phyloP scores from a whole-genome alignment of 1,140 invertebrate genomes.

The Hylaeus volcanicus region DNA sequence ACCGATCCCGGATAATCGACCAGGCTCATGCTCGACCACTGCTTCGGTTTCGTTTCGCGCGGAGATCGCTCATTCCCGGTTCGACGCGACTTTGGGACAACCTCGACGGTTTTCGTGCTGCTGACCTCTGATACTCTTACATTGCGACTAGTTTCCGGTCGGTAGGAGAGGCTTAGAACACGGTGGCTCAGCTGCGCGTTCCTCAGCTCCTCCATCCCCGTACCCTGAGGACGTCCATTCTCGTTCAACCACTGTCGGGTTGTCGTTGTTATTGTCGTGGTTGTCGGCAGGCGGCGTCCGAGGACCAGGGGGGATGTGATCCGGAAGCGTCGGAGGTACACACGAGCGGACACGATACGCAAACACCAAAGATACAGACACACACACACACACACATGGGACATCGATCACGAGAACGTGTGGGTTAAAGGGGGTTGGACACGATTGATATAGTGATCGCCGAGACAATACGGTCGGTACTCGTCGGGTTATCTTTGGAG shows the following conservation, averaged over 20 bases:
- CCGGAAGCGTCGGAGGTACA: slow-evolving; percentile 45
- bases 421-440: not conserved
- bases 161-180: slow-evolving; percentile 70
- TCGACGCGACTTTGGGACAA: slow-evolving; percentile 48
- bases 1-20: slow-evolving; percentile 15
- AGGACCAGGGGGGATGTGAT: slow-evolving; percentile 34
- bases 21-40: slow-evolving; percentile 24
- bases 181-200: slow-evolving; percentile 42
- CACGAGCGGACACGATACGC: slow-evolving; percentile 59
- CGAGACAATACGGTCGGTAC: too few species aligned
- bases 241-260: slow-evolving; percentile 76
- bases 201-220: slow-evolving; percentile 37
- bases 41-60: not conserved
- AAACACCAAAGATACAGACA: slow-evolving; percentile 61
- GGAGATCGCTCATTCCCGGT: not conserved
- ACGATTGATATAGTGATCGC: too few species aligned
- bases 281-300: slow-evolving; percentile 11
- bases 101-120: slow-evolving; percentile 58
- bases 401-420: slow-evolving; percentile 35
- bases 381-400: slow-evolving; percentile 24
- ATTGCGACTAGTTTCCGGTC: slow-evolving; percentile 66
- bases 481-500: too few species aligned
- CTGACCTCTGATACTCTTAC: slow-evolving; percentile 68
- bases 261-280: slow-evolving; percentile 24
- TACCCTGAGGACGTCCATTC: slow-evolving; percentile 67